These are phyloP conservation scores for Panzeria rudis DNA, from an alignment of 2,888 invertebrate species.

Conservation along the genomic window DNA sequence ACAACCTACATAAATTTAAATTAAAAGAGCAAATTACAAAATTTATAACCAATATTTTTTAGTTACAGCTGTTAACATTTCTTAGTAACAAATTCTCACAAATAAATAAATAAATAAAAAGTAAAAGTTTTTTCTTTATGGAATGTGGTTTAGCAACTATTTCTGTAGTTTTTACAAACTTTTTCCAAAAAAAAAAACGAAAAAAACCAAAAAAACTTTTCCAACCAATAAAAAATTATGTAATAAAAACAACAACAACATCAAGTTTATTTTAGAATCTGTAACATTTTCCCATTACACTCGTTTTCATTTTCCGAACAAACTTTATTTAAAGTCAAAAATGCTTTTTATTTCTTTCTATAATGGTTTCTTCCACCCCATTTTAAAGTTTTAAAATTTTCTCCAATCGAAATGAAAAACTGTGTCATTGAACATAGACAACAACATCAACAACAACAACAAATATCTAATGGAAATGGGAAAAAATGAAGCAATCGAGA, in stretches of 20 bases:
- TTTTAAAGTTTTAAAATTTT: constrained; percentile 32
- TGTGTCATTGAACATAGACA: constrained; percentile 40
- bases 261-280: constrained; percentile 2
- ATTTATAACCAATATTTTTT: constrained; percentile 12
- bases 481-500: neutral
- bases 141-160: constrained; percentile 32
- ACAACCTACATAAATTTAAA: neutral
- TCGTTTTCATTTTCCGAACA: constrained; percentile 30
- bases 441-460: no score
- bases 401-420: constrained; percentile 41
- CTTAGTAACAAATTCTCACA: neutral
- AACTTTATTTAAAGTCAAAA: constrained; percentile 42
- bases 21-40: neutral
- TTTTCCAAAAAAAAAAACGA: constrained; percentile 10
- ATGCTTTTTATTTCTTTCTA: neutral
- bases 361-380: neutral
- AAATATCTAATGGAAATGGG: constrained; percentile 6
- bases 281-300: constrained; percentile 1
- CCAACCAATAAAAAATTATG: neutral
- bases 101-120: constrained; percentile 46
- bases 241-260: constrained; percentile 22
- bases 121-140: constrained; percentile 1
- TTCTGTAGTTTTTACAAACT: constrained; percentile 27
- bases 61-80: constrained; percentile 33
- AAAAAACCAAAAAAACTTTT: neutral